phyloP scores from a whole-genome alignment of 2,888 invertebrate genomes.

The Stenodema calcarata region DNA sequence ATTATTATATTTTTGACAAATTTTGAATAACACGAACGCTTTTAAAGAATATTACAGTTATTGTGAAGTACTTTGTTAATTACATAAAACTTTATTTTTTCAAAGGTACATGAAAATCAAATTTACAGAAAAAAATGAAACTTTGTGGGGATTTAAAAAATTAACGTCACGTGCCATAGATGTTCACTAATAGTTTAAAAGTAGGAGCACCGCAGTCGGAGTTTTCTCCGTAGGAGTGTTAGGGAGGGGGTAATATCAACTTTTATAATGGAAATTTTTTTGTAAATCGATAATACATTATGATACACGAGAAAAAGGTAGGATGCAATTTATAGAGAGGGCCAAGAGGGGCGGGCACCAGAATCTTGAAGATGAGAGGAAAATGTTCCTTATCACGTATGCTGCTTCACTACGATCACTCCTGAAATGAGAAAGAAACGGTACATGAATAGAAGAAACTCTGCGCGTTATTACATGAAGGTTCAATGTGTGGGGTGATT shows the following conservation, averaged over 20 bases:
- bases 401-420: constrained; percentile 87
- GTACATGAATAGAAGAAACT: background rate
- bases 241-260: background rate
- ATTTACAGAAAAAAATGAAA: constrained; percentile 14
- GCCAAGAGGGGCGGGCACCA: constrained; percentile 31
- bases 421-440: constrained; percentile 24
- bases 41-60: constrained; percentile 11
- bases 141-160: constrained; percentile 35
- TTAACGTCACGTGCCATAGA: constrained; percentile 35
- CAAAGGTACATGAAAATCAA: constrained; percentile 22
- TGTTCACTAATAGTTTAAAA: constrained; percentile 49
- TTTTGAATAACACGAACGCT: background rate
- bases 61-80: constrained; percentile 6
- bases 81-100: constrained; percentile 29
- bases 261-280: background rate
- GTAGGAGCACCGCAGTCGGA: constrained; percentile 26
- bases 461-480: too few relatives aligned
- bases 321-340: constrained; percentile 40
- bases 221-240: background rate
- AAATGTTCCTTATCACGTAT: constrained; percentile 56
- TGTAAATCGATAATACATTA: background rate
- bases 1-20: background rate
- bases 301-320: background rate
- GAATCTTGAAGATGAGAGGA: background rate
- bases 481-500: too few relatives aligned